phyloP scores from a whole-genome alignment of 1,140 invertebrate genomes.

The Brachionus rotundiformis region DNA sequence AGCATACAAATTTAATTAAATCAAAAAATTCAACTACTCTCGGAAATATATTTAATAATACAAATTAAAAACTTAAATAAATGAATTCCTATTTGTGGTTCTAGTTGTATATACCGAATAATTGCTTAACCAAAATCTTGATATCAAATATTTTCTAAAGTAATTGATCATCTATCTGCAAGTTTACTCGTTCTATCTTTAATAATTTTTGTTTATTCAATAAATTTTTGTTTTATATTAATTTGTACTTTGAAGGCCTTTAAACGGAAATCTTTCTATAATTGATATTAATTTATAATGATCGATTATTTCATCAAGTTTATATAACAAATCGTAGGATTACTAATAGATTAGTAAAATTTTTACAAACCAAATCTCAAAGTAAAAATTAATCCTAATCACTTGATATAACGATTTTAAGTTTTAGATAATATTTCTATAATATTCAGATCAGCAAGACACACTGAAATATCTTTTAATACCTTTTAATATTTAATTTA shows the following conservation, averaged over 20 bases:
- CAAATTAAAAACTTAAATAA: too few species aligned
- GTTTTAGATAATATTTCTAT: too few species aligned
- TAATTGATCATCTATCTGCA: neutral
- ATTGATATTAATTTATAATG: slow-evolving; percentile 30
- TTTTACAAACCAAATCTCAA: neutral
- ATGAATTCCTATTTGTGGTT: neutral
- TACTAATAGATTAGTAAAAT: neutral
- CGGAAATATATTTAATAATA: too few species aligned
- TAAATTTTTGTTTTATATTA: neutral
- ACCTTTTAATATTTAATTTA: neutral
- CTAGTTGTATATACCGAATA: neutral
- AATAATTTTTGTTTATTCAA: slow-evolving; percentile 3
- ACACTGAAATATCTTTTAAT: too few species aligned
- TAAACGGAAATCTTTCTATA: neutral
- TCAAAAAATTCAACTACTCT: too few species aligned
- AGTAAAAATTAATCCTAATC: neutral
- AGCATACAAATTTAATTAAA: too few species aligned
- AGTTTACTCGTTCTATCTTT: neutral
- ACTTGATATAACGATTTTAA: neutral
- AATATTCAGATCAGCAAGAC: too few species aligned
- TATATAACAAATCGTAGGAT: neutral
- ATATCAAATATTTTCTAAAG: neutral
- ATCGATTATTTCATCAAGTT: slow-evolving; percentile 36
- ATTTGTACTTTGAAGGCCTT: slow-evolving; percentile 14
- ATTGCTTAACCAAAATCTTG: neutral